Conservation (phyloP, 2,113 vertebrate genomes). For the Chaetodon trifascialis region DNA sequence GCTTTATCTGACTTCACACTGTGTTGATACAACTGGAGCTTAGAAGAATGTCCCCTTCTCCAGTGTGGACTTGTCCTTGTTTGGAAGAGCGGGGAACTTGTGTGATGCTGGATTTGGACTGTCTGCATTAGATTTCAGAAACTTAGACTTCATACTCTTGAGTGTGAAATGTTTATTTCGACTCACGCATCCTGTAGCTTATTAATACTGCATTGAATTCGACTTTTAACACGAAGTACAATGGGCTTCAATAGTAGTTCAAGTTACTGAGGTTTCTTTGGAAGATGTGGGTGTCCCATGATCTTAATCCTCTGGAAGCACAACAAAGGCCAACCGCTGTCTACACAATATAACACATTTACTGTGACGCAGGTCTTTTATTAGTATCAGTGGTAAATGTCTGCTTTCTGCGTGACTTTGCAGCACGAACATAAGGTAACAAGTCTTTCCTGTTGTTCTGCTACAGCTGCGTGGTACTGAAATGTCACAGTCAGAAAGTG, state of each 20-base stretch:
- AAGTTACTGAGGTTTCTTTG: neutral
- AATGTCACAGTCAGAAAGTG: too few relatives aligned
- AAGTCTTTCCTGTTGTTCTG: too few relatives aligned
- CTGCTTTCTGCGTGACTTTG: neutral
- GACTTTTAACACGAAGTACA: neutral
- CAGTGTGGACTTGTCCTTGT: constrained; percentile 74
- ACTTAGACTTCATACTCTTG: too few relatives aligned
- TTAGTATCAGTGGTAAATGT: neutral
- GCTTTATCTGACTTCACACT: constrained; percentile 46
- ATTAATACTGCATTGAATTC: neutral
- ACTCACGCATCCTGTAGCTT: neutral
- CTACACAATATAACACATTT: neutral
- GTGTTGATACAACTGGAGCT: constrained; percentile 76
- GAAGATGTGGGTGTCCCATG: neutral
- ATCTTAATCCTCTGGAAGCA: neutral
- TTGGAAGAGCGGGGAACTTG: constrained; percentile 67
- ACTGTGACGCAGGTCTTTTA: neutral
- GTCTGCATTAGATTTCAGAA: neutral
- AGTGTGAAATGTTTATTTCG: neutral
- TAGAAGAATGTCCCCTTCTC: constrained; percentile 45
- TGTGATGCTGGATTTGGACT: constrained; percentile 32
- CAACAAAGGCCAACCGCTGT: neutral
- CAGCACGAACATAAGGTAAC: too few relatives aligned
- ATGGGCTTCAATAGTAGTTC: neutral
- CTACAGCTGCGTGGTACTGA: too few relatives aligned